A percentile compares a stretch with the other conserved stretches of the same genome.
These are phyloP conservation scores for Callipepla squamata DNA, from an alignment of 2,113 vertebrate genomes.

Conservation along the genomic window DNA sequence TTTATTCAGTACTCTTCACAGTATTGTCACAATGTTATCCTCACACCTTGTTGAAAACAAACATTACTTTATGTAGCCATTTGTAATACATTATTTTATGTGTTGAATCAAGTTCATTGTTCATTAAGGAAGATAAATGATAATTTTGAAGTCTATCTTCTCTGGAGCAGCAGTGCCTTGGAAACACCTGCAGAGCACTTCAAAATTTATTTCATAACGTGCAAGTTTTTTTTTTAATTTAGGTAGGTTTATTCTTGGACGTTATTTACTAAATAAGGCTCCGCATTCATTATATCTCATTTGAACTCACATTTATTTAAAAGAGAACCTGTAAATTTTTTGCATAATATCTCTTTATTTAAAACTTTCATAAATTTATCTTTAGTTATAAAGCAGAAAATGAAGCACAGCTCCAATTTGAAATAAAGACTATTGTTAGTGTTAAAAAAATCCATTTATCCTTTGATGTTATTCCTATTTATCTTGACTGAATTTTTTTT, in stretches of 20 bases:
- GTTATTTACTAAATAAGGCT: conserved; percentile 13
- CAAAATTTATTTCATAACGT: not conserved
- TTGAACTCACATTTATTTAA: conserved; percentile 31
- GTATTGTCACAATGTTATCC: not conserved
- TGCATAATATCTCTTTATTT: conserved; percentile 15
- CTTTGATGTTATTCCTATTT: conserved; percentile 6
- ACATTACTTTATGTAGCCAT: not conserved
- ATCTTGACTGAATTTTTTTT: not conserved
- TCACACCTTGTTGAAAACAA: not conserved
- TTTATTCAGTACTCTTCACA: not conserved
- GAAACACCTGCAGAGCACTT: conserved; percentile 28
- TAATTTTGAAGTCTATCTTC: conserved; percentile 24
- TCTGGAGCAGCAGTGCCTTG: not conserved
- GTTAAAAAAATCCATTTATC: not conserved
- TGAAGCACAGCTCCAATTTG: not conserved
- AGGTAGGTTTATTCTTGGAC: not conserved
- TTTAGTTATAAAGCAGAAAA: conserved; percentile 31
- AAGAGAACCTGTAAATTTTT: conserved; percentile 12
- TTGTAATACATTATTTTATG: not conserved
- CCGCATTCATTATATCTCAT: not conserved
- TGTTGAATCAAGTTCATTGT: conserved; percentile 17
- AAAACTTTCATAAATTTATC: conserved; percentile 35
- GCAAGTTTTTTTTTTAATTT: conserved; percentile 23
- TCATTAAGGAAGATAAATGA: conserved; percentile 12
- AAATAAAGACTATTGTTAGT: conserved; percentile 44